Evolutionary conservation across 1,140 invertebrate species (phyloP), one percentile per base, ranked within the genome.

Genomic region (Bombus difficillimus): DNA sequence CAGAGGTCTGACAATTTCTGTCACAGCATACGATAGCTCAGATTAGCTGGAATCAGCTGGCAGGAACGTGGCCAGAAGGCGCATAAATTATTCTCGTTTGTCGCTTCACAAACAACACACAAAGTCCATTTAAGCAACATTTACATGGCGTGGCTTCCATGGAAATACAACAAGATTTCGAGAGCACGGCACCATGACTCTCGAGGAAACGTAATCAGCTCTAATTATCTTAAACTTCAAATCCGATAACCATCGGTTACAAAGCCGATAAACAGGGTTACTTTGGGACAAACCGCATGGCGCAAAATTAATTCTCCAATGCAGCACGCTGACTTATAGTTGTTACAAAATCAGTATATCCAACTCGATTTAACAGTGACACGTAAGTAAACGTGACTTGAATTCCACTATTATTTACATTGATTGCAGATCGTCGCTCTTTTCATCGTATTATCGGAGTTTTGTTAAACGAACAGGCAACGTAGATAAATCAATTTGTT

Each of bases 181-280:
- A 34, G 32, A 43, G n/a, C 62, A 53, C 18, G 47, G n/a, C 43
- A 28, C 43, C 57, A 39, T 32, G 68, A 57, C 59, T 78, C 77
- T 62, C 57, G 81, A 83, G 83, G 79, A 75, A 68, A 72, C 41
- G 66, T 83, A 83, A 86, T 75, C 81, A 73, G 53, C 72, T 25
- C 64, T 86, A 86, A 86, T 86, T 76, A 82, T 86, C 84, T 73
- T 75, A 82, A 86, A 86, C 72, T 86, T 81, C 72, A 69, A 75
- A 80, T 80, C 84, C 62, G 80, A 86, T 86, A 74, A 86, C 47
- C 83, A 81, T 85, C 78, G 68, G 77, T 74, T 74, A 85, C 77
- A 85, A 81, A 85, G 83, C 77, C 69, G 78, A 85, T 85, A 81
- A 85, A 81, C 39, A 37, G 68, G 69, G 81, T 85, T 85, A 85